Percentiles rank a stretch among this genome's conserved stretches.
Conservation (phyloP, 1,140 invertebrate genomes). For the Drosophila micromelanica region DNA sequence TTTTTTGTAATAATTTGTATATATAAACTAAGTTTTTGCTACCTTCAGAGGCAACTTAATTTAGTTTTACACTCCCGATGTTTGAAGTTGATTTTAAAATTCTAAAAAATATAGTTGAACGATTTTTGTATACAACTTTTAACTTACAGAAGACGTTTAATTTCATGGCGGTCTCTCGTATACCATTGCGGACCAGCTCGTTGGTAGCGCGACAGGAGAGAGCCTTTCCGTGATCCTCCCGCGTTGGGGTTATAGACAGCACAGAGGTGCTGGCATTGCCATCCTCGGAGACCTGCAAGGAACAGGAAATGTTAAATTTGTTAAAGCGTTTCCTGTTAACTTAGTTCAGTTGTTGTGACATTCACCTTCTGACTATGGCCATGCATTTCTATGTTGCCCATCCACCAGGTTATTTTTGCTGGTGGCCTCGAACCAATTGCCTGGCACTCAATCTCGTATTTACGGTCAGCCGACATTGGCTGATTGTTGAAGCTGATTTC, state of each 20-base stretch:
- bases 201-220: conserved; percentile 93
- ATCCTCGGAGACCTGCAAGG: conserved; percentile 89
- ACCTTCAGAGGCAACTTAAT: too few species aligned
- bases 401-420: conserved; percentile 92
- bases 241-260: conserved; percentile 89
- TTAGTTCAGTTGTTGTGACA: neutral
- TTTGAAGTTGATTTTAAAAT: too few species aligned
- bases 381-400: conserved; percentile 88
- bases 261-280: conserved; percentile 92
- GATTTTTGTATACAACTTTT: neutral
- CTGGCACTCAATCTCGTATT: conserved; percentile 91
- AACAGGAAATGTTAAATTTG: neutral
- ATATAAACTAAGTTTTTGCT: too few species aligned
- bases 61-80: too few species aligned
- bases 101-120: too few species aligned
- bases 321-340: neutral
- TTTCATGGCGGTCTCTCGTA: conserved; percentile 91
- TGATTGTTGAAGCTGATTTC: conserved; percentile 91
- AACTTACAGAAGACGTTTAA: conserved; percentile 94
- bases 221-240: conserved; percentile 90
- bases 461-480: conserved; percentile 91
- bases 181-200: conserved; percentile 88
- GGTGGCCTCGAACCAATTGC: conserved; percentile 92
- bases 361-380: conserved; percentile 81
- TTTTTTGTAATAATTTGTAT: too few species aligned